These are phyloP conservation scores for Crotalus viridis DNA, from an alignment of 2,113 vertebrate species.

Conservation along the genomic window DNA sequence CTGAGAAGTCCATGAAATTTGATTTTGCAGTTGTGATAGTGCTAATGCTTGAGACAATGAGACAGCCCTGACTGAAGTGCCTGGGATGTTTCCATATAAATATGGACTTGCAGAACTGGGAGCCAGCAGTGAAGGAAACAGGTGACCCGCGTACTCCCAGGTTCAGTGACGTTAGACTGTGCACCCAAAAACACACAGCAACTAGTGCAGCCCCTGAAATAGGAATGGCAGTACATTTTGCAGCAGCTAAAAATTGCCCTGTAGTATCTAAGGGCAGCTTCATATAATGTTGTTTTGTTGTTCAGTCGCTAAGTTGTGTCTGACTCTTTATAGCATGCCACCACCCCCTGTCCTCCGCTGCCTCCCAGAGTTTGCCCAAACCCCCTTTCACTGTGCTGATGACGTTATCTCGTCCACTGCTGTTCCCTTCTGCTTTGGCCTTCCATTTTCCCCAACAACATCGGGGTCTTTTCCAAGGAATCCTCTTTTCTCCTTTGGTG, in stretches of 20 bases:
- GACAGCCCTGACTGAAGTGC: neutral
- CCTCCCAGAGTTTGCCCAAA: neutral
- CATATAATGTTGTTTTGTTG: neutral
- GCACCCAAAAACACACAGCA: neutral
- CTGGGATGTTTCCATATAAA: neutral
- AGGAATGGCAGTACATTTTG: neutral
- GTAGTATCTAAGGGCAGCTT: neutral
- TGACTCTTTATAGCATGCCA: neutral
- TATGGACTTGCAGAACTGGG: neutral
- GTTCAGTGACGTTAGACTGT: neutral
- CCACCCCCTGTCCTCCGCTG: fast-evolving
- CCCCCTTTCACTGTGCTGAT: neutral
- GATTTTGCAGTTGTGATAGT: neutral
- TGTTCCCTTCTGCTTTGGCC: neutral
- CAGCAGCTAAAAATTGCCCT: too few species aligned
- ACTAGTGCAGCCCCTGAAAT: neutral
- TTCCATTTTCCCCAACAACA: neutral
- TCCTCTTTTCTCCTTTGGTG: neutral
- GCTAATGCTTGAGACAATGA: neutral
- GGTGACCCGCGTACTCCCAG: neutral
- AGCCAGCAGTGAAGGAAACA: neutral
- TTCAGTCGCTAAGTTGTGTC: neutral
- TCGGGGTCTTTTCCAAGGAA: neutral
- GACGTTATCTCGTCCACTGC: neutral
- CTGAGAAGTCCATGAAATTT: neutral